Conservation (phyloP, 2,888 invertebrate species). For the Agelastica alni region DNA sequence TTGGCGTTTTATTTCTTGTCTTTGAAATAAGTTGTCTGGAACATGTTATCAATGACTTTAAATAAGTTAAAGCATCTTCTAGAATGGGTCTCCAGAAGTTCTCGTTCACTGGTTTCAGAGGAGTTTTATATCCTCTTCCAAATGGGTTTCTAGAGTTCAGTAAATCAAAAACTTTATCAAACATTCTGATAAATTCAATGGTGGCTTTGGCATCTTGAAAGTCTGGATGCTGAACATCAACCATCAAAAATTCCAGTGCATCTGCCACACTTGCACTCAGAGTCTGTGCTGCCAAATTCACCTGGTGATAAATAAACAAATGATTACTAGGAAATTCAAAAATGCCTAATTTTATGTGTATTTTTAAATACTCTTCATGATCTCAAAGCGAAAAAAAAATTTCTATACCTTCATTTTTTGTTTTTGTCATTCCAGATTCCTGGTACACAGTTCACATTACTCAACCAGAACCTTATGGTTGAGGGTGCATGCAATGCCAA, state of each 20-base stretch:
- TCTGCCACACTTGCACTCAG: constrained; percentile 30
- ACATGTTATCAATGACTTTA: constrained; percentile 10
- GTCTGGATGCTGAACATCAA: constrained; percentile 20
- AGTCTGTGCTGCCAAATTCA: constrained; percentile 32
- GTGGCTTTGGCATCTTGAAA: constrained; percentile 25
- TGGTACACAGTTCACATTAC: constrained; percentile 31
- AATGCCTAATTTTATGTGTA: too few species aligned
- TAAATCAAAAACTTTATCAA: constrained; percentile 28
- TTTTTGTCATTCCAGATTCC: constrained; percentile 32
- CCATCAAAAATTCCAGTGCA: constrained; percentile 26
- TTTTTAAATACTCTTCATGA: too few species aligned
- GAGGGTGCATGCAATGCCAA: constrained; percentile 26
- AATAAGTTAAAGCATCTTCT: constrained; percentile 12
- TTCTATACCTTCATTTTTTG: constrained; percentile 30
- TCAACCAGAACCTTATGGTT: too few species aligned
- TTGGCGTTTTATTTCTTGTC: too few species aligned
- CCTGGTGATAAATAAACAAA: constrained; percentile 24
- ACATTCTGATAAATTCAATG: constrained; percentile 23
- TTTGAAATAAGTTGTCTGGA: not conserved
- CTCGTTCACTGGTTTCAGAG: too few species aligned
- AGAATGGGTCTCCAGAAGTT: constrained; percentile 22
- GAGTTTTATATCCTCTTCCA: constrained; percentile 16
- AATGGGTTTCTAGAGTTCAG: constrained; percentile 27
- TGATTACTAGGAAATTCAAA: not conserved
- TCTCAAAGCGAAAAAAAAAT: too few species aligned